These are phyloP conservation scores for Tinea semifulvella DNA, from an alignment of 2,888 invertebrate genomes.

Conservation along the genomic window DNA sequence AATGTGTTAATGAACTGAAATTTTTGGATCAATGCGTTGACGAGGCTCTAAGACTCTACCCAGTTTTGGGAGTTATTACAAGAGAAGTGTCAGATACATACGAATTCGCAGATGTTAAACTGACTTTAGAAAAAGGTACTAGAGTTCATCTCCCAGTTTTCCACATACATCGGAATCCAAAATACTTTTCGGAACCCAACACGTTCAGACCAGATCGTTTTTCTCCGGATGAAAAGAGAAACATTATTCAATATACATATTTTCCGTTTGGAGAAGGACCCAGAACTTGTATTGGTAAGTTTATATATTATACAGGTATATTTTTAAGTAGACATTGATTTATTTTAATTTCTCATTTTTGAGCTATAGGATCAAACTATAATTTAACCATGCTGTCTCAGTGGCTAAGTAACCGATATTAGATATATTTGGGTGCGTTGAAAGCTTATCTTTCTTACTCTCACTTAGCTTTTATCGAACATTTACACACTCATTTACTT, in stretches of 20 bases:
- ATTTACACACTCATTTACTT: too few species aligned
- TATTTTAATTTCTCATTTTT: too few species aligned
- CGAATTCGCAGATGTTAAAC: background rate
- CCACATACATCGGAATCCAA: slow-evolving; percentile 19
- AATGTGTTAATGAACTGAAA: slow-evolving; percentile 29
- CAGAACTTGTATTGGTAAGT: slow-evolving; percentile 17
- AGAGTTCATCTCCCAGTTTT: slow-evolving; percentile 20
- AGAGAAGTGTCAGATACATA: slow-evolving; percentile 14
- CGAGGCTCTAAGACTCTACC: slow-evolving; percentile 14
- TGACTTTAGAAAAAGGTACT: slow-evolving; percentile 16
- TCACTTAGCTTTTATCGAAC: too few species aligned
- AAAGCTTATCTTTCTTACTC: too few species aligned
- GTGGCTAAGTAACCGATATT: too few species aligned
- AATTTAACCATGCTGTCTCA: too few species aligned
- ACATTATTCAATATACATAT: slow-evolving; percentile 15
- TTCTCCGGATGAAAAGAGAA: slow-evolving; percentile 15
- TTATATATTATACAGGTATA: too few species aligned
- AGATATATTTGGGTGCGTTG: too few species aligned
- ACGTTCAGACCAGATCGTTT: slow-evolving; percentile 17
- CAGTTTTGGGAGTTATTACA: slow-evolving; percentile 8
- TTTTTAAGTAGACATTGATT: too few species aligned
- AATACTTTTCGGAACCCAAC: slow-evolving; percentile 20
- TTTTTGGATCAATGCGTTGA: slow-evolving; percentile 15
- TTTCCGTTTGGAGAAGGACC: slow-evolving; percentile 18
- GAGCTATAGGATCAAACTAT: too few species aligned